phyloP scores from a whole-genome alignment of 64 coral and sea anemone species.

The Porites lutea region DNA sequence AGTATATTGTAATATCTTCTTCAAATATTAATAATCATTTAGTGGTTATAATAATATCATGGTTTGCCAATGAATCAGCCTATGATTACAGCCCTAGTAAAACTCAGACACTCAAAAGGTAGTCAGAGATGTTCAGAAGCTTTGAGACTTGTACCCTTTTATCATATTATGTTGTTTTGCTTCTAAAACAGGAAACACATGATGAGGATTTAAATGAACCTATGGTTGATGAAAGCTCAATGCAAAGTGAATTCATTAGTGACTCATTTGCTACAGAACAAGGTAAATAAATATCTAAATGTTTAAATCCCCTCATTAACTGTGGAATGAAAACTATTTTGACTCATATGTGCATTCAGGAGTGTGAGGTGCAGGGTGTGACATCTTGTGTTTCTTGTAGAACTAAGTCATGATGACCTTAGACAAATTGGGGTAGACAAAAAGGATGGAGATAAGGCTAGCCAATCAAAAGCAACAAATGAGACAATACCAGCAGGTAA shows the following conservation, averaged over 20 bases:
- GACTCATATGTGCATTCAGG: no score
- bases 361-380: no score
- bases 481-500: not conserved
- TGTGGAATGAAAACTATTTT: not conserved
- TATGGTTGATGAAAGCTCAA: constrained; percentile 16
- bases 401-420: constrained; percentile 93
- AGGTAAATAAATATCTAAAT: not conserved
- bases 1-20: no score
- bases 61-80: no score
- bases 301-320: not conserved
- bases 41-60: no score
- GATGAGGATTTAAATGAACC: constrained; percentile 36
- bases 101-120: no score
- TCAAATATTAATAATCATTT: no score
- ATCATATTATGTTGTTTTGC: no score
- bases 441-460: constrained; percentile 16
- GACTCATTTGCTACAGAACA: constrained; percentile 59
- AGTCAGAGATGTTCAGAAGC: no score
- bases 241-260: constrained; percentile 75
- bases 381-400: constrained; percentile 28
- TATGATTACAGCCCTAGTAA: no score
- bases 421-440: constrained; percentile 93
- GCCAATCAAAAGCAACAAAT: constrained; percentile 40
- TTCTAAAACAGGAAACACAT: not conserved
- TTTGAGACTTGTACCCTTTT: not conserved